Base-by-base conservation (phyloP, 1,140 invertebrate species). In the Trachelipus rathkii region DNA sequence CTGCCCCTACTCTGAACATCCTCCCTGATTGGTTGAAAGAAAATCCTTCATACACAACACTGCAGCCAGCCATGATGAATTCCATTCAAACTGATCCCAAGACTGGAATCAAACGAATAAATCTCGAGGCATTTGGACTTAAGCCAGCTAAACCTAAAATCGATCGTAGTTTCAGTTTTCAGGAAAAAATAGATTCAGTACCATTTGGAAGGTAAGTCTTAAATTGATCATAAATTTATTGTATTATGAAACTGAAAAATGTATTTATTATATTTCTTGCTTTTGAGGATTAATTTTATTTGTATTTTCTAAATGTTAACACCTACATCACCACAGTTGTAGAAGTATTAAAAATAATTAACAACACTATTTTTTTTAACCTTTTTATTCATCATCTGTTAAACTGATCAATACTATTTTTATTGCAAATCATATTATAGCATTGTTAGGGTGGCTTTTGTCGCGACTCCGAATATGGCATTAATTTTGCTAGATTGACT, bases 21-120 rank as follows among this genome's bases (percentile, higher is more conserved):
- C 85, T 97, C 10, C 90, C 91, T 83, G 86, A 89, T 10, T 96
- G 93, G 93, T 85, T 97, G 9, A 90, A 92, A 83, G 90, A 92
- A 76, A 91, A 96, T 89, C 93, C 93, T 15, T 91, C 91, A 0
- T 96, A 89, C 85, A 92, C 95, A 86, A 90, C 94, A 0, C 87
- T 94, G 0, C 87, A 89, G 76, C 89, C 92, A 0, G 89, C 89
- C 66, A 88, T 84, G 85, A 76, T 82, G 71, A 74, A 74, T 19
- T n/a, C 74, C 15, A 79, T 44, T 23, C 23, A 44, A 23, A 11
- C 11, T 8, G 50, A 60, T 60, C 11, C 50, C 19, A 60, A 60
- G 19, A 60, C 11, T 8, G 50, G 50, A 60, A 60, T 19, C 11
- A 13, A 60, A 60, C 11, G 50, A 19, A 60, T 60, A 13, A 60